Evolutionary conservation across 2,113 vertebrate species (phyloP).

Genomic region (Pipra filicauda): DNA sequence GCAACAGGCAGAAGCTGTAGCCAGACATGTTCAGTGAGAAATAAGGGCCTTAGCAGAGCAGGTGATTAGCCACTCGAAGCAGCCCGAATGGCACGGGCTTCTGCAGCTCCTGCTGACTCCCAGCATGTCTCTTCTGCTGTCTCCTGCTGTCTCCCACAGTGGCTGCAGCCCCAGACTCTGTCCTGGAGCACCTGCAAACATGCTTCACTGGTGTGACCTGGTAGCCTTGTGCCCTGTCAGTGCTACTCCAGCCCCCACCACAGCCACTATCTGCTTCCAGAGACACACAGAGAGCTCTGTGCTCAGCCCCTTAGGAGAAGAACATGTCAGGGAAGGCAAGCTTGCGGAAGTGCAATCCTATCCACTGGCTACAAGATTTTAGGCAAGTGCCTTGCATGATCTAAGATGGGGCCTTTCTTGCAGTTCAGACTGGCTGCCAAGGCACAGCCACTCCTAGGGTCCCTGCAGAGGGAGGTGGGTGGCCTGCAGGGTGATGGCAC

Average conservation of each 20-base stretch:
- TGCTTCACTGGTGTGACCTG: neutral
- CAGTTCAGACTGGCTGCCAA: neutral
- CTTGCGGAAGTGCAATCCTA: fast-evolving
- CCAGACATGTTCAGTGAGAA: neutral
- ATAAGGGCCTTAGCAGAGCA: neutral
- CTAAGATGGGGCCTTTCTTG: neutral
- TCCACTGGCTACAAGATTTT: neutral
- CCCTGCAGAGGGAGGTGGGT: neutral
- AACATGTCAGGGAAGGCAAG: fast-evolving
- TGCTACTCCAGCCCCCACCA: neutral
- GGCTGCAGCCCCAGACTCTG: fast-evolving
- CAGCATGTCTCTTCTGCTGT: neutral
- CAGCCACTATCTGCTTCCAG: neutral
- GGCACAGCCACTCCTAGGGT: neutral
- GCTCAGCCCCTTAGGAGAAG: neutral
- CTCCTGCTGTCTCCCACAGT: neutral
- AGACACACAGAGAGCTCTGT: neutral
- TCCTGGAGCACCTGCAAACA: neutral
- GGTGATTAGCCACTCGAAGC: neutral
- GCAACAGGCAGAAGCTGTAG: conserved; percentile 14
- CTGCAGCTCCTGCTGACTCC: neutral
- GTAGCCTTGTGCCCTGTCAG: neutral
- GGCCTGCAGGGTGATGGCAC: neutral
- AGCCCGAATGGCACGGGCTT: fast-evolving
- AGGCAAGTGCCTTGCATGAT: neutral